Evolutionary conservation across 2,113 vertebrate genomes (phyloP), one percentile per base, ranked within the genome.

Genomic region (Pseudopipra pipra): DNA sequence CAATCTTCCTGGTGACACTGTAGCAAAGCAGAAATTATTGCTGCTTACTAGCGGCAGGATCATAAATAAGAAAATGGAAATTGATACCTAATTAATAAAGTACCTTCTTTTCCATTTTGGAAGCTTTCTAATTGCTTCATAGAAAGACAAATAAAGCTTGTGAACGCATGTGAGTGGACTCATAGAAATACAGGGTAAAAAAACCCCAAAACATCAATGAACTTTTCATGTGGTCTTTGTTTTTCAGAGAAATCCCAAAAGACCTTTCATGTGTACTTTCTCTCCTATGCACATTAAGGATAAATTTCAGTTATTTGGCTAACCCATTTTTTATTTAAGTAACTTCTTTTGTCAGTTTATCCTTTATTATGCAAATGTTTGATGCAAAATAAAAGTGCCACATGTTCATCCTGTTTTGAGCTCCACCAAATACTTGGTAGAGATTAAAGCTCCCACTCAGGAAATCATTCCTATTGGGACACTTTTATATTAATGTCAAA

Each of bases 11-110:
- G 78, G 97, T 97, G 98, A 98, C 98, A 98, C 97, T 98, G 97
- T 97, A 98, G 97, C 97, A 98, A 98, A 98, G 95, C 97, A 97
- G 97, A 97, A 98, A 98, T 98, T 98, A 98, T 98, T 98, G 98
- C 98, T 98, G 98, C 95, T 98, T 98, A 98, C 98, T 98, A 98
- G 97, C 97, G 97, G 97, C 95, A 97, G 97, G 98, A 98, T 98
- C 97, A 98, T 98, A 98, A 99, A 98, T 98, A 98, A 98, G 98
- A 98, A 99, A 98, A 98, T 97, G 97, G 98, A 98, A 99, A 98
- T 98, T 98, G 96, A 98, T 98, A 97, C 98, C 98, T 99, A 98
- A 99, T 98, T 98, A 99, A 98, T 98, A 99, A 98, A 98, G 97
- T 97, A 97, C 96, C 98, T 98, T 98, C 95, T 97, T 98, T 97